Percentiles rank a stretch among this genome's conserved stretches.
These are phyloP conservation scores for Muscicapa comitata DNA, from an alignment of 2,797 vertebrate species.

Conservation along the genomic window DNA sequence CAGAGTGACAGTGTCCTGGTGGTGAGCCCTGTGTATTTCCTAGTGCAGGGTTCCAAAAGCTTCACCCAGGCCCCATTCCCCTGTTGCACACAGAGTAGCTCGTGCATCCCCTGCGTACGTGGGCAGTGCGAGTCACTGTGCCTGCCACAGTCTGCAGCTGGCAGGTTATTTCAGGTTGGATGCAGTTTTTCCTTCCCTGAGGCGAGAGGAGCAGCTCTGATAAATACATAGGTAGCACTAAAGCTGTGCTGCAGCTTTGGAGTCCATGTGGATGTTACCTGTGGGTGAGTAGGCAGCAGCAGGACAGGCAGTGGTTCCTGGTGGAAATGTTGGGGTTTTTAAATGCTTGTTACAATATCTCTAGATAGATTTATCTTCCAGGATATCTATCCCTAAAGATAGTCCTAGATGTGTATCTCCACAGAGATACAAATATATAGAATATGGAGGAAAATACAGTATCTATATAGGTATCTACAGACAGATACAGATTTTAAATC, in stretches of 20 bases:
- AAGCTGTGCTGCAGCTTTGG: neutral
- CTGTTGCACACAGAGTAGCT: neutral
- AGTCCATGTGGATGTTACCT: neutral
- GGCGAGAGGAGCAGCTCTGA: neutral
- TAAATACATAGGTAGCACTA: neutral
- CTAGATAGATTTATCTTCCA: neutral
- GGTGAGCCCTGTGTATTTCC: neutral
- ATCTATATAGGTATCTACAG: neutral
- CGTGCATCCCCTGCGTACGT: neutral
- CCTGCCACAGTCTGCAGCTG: slow-evolving; percentile 26
- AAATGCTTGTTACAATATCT: neutral
- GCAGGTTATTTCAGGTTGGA: slow-evolving; percentile 31
- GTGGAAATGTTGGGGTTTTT: neutral
- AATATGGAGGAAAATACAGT: neutral
- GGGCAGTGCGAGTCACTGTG: neutral
- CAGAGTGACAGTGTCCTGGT: rapidly evolving
- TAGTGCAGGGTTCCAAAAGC: neutral
- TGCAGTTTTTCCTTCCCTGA: neutral
- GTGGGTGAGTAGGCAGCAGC: neutral
- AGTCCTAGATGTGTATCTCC: neutral
- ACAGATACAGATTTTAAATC: neutral
- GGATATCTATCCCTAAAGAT: neutral
- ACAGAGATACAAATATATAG: neutral
- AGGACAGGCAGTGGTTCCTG: neutral
- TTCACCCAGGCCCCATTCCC: rapidly evolving